Conservation (phyloP, 2,888 invertebrate genomes). For the Dastarcus helophoroides region DNA sequence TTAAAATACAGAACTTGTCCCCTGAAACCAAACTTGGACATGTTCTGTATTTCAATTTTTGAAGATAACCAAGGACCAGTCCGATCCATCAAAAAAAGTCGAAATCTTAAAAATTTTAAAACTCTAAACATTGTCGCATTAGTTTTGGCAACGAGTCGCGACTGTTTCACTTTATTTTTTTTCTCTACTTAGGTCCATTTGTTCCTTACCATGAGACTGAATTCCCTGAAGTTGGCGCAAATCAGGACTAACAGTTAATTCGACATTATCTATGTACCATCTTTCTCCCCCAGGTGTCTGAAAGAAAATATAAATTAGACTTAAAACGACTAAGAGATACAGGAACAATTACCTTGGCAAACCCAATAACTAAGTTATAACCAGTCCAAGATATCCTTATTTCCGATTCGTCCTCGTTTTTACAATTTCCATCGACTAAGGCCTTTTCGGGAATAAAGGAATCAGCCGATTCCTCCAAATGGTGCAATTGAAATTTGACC, state of each 20-base stretch:
- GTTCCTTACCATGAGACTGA: constrained; percentile 28
- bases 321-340: constrained; percentile 1
- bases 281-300: constrained; percentile 81
- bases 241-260: constrained; percentile 56
- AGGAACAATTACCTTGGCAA: constrained; percentile 62
- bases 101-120: too few species aligned
- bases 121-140: too few species aligned
- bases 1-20: too few species aligned
- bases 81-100: too few species aligned
- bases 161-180: too few species aligned
- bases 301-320: constrained; percentile 19
- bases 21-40: too few species aligned
- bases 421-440: constrained; percentile 61
- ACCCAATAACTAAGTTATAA: constrained; percentile 62
- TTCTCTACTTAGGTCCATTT: too few species aligned
- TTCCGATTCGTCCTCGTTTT: constrained; percentile 59
- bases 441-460: constrained; percentile 66
- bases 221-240: constrained; percentile 30
- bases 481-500: constrained; percentile 31
- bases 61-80: too few species aligned
- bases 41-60: too few species aligned
- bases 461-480: constrained; percentile 44
- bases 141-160: too few species aligned
- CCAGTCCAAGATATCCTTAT: constrained; percentile 65
- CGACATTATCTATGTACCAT: constrained; percentile 75